Evolutionary conservation across 2,113 vertebrate species (phyloP).

Genomic region (Murina feae): DNA sequence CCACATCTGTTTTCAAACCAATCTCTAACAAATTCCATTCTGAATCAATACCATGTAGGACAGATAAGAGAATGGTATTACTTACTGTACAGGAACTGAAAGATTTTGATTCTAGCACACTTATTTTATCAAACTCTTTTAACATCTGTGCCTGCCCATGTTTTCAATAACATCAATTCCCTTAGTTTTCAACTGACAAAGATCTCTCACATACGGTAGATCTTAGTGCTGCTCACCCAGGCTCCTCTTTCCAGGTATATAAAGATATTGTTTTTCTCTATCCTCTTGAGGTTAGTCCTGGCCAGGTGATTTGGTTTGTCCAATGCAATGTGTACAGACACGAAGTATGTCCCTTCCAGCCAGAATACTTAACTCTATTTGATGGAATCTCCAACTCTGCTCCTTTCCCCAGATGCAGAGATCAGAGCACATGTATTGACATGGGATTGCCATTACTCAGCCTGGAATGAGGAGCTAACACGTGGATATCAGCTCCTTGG

Average conservation of each 20-base stretch:
- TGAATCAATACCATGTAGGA: neutral
- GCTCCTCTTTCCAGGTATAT: neutral
- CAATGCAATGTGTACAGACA: neutral
- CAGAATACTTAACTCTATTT: neutral
- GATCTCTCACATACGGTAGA: neutral
- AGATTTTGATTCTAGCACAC: neutral
- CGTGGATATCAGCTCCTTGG: neutral
- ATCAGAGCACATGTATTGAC: neutral
- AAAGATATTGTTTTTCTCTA: neutral
- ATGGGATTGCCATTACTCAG: neutral
- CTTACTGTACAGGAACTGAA: neutral
- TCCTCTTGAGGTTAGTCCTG: neutral
- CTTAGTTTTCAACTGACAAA: neutral
- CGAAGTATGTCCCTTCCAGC: neutral
- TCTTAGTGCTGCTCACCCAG: neutral
- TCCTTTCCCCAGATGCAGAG: neutral
- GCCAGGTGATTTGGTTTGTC: neutral
- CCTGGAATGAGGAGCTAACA: neutral
- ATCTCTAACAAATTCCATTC: neutral
- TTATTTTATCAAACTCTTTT: conserved; percentile 2
- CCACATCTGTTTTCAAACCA: neutral
- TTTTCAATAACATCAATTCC: neutral
- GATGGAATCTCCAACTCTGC: neutral
- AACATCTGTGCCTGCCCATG: neutral
- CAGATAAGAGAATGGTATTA: neutral